Evolutionary conservation across 2,797 vertebrate species (phyloP).

Genomic region (Ambastaia sidthimunki): DNA sequence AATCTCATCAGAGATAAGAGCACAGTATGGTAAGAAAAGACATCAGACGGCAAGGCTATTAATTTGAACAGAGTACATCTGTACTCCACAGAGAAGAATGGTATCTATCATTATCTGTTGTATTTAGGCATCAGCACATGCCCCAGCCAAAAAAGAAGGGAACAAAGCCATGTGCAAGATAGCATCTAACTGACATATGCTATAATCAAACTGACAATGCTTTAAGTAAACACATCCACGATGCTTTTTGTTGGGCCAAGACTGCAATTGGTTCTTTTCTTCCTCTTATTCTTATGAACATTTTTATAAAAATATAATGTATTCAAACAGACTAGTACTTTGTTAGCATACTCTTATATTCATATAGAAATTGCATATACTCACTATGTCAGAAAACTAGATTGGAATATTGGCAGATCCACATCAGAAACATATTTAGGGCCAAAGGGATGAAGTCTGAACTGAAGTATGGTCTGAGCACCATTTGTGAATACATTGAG

Average conservation of each 20-base stretch:
- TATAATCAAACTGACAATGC: slow-evolving; percentile 66
- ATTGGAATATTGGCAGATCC: too few species aligned
- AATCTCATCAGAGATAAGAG: slow-evolving; percentile 69
- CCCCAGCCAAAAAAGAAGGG: slow-evolving; percentile 54
- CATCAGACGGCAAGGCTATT: slow-evolving; percentile 60
- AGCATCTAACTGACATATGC: slow-evolving; percentile 42
- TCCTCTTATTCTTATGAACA: slow-evolving; percentile 52
- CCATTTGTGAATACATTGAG: not conserved
- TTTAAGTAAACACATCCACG: slow-evolving; percentile 66
- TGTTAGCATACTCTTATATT: slow-evolving; percentile 13
- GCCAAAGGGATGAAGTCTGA: not conserved
- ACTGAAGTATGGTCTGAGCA: not conserved
- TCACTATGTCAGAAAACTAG: not conserved
- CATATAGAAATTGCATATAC: not conserved
- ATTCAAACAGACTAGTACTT: slow-evolving; percentile 58
- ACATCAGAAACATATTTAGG: not conserved
- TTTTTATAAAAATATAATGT: slow-evolving; percentile 63
- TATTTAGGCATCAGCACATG: slow-evolving; percentile 59
- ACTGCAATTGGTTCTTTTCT: slow-evolving; percentile 61
- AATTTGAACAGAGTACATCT: slow-evolving; percentile 66
- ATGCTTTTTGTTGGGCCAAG: slow-evolving; percentile 64
- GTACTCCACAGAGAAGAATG: slow-evolving; percentile 52
- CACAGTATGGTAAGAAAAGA: slow-evolving; percentile 65
- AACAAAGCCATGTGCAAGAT: slow-evolving; percentile 60
- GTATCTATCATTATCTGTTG: slow-evolving; percentile 67